Evolutionary conservation across 2,888 invertebrate species (phyloP), one percentile per base, ranked within the genome.

Genomic region (Macrosoma leucophasiata): DNA sequence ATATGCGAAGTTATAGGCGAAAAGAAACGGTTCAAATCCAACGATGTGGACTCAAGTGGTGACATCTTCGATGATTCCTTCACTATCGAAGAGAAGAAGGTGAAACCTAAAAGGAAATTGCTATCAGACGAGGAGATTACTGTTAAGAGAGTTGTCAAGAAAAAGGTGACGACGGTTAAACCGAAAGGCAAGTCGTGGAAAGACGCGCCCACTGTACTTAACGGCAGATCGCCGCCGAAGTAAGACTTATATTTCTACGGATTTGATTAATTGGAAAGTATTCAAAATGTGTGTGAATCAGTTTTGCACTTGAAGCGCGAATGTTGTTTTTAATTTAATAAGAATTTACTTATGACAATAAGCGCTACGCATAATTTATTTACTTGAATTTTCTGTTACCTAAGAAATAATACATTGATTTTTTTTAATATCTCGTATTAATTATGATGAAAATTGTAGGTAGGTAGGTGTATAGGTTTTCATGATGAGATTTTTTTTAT

Each of bases 11-110:
- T 76, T 8, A 67, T 79, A 1, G 70, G 62, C 0, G 65, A 62
- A 1, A 52, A 55, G 22, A 56, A 54, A 49, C 44, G 45, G 6
- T 30, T 47, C 6, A 49, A 49, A 36, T 27, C 36, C 7, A 48
- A 47, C 7, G 46, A 48, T 9, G 63, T 61, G 0, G 55, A 81
- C 36, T 67, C 76, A 0, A 84, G 84, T 29, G 66, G 59, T 0
- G 85, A 85, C 33, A 72, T 84, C 3, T 84, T 85, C 21, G 84
- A 84, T 1, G 84, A 85, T 41, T 79, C 85, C 0, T 73, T 73
- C 19, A 62, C 52, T 2, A 58, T 73, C 3, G 67, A 74, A 28
- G 69, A 68, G 17, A 74, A 68, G 18, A 79, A 73, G 41, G 55
- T 67, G 0, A 79, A 67, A 34, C 65, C 72, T 1, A 77, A 56